Evolutionary conservation across 2,113 vertebrate species (phyloP), one percentile per base, ranked within the genome.

Genomic region (Hipposideros armiger): DNA sequence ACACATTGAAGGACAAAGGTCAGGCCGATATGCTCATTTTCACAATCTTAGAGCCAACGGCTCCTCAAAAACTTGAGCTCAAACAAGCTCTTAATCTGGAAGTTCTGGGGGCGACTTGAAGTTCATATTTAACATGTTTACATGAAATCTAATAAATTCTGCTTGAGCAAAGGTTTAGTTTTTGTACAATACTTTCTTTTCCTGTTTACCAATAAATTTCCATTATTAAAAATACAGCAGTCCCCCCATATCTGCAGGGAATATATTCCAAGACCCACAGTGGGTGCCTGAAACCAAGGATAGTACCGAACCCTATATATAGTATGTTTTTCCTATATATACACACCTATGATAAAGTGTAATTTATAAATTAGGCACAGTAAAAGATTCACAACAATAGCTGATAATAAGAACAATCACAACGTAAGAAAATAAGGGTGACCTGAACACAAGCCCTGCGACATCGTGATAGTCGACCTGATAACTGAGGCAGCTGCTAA

Each of bases 281-380:
- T 4, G 26, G 77, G 2, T 28, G 26, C 58, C 40, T 30, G 40
- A 30, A 19, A 60, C 24, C 36, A 5, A 28, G 8, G 56, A 4
- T 3, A 22, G 58, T 20, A 32, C 15, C 3, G 9, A 40, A 45
- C 16, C 5, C 80, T 11, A 2, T 0, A 54, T 3, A 20, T 5
- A 0, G n/a, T 28, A 22, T 15, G 60, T 26, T 17, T 42, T 5
- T 17, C 26, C 17, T 3, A 3, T 10, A 1, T 5, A 15, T 13
- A 20, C 58, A 7, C 28, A 9, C 80, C 17, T 14, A 7, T 22
- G 58, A 20, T 47, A 4, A 62, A 32, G 26, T 14, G 10, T 64
- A 19, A 4, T 10, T 45, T 64, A 7, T 8, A 47, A 20, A 11
- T 0, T 11, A 32, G 80, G 40, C 26, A 2, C 24, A 81, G 58